Conservation (phyloP, 2,113 vertebrate species). For the Tiliqua scincoides region DNA sequence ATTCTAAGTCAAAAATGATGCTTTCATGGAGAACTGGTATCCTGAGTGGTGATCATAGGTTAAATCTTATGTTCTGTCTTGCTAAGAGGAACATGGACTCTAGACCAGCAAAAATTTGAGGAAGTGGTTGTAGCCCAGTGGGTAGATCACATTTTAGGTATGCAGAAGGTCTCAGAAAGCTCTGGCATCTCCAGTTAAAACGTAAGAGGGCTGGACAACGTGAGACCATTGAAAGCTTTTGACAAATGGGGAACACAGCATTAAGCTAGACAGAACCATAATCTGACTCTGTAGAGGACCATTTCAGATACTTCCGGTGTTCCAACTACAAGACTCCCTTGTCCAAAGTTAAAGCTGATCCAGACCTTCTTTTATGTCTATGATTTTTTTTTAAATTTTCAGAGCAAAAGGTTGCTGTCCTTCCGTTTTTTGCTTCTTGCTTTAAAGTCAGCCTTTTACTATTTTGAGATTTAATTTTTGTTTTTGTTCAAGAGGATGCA, state of each 20-base stretch:
- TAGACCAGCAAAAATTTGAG: neutral
- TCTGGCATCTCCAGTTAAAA: too few relatives aligned
- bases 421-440: slow-evolving; percentile 58
- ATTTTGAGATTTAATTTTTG: slow-evolving; percentile 71
- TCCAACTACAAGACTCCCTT: slow-evolving; percentile 24
- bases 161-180: too few relatives aligned
- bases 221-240: neutral
- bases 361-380: slow-evolving; percentile 55
- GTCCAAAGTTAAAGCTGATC: neutral
- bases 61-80: neutral
- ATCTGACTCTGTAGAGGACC: neutral
- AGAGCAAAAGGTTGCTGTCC: slow-evolving; percentile 58
- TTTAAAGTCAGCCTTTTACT: slow-evolving; percentile 66
- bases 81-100: neutral
- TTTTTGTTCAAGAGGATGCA: slow-evolving; percentile 58
- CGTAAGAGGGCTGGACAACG: neutral
- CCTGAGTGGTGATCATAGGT: neutral
- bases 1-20: neutral
- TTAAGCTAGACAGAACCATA: neutral
- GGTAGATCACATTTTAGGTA: neutral
- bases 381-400: slow-evolving; percentile 68
- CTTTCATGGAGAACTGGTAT: neutral
- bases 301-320: neutral
- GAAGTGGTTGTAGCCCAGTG: neutral
- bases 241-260: neutral